These are phyloP conservation scores for Brachycybe producta DNA, from an alignment of 2,888 invertebrate species.

Conservation along the genomic window DNA sequence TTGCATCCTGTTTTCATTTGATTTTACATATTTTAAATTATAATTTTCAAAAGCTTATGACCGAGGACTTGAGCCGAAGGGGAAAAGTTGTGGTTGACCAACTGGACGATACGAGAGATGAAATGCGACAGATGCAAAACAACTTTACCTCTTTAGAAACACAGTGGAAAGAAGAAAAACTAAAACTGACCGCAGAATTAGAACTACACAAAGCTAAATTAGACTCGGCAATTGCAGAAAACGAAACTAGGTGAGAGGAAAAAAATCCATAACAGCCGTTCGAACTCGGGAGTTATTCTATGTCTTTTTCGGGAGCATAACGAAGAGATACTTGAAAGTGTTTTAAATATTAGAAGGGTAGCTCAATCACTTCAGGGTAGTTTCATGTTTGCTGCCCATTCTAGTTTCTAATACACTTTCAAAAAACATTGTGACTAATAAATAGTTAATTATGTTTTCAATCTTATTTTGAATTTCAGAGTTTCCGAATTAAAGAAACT, in stretches of 20 bases:
- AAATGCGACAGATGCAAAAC: constrained; percentile 67
- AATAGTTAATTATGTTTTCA: no score
- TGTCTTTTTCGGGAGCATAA: neutral
- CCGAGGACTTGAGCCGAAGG: constrained; percentile 46
- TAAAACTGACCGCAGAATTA: constrained; percentile 42
- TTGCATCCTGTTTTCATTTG: no score
- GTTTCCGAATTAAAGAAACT: constrained; percentile 20
- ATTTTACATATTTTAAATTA: neutral
- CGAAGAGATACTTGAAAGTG: no score
- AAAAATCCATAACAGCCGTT: constrained; percentile 28
- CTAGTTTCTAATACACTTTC: no score
- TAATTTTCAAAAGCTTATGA: constrained; percentile 45
- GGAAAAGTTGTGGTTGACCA: constrained; percentile 53
- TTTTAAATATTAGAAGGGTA: no score
- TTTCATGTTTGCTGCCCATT: no score
- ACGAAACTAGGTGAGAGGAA: constrained; percentile 41
- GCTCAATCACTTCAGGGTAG: no score
- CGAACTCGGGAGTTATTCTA: constrained; percentile 21
- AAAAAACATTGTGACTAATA: no score
- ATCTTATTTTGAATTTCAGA: no score
- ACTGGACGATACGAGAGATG: constrained; percentile 63
- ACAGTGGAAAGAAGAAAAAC: constrained; percentile 47
- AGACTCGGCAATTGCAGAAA: constrained; percentile 31
- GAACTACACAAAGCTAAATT: constrained; percentile 34
- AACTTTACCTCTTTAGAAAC: constrained; percentile 43